Evolutionary conservation across 2,113 vertebrate species (phyloP).

Genomic region (Melanerpes aurifrons): DNA sequence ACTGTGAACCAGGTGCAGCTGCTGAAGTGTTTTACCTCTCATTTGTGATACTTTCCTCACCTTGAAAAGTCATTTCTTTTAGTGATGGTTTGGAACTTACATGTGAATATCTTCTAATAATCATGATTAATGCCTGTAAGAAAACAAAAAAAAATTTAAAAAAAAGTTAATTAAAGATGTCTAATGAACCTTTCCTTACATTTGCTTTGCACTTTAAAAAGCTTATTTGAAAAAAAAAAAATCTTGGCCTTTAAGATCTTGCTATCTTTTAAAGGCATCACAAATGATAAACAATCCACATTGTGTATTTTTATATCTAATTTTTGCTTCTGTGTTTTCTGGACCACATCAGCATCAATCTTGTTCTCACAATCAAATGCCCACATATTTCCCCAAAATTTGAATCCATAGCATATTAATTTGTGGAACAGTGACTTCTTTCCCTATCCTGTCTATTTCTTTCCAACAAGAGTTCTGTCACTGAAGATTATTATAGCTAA

Average conservation of each 20-base stretch:
- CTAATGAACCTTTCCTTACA: neutral
- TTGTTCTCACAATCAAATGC: neutral
- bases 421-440: neutral
- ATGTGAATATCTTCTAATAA: neutral
- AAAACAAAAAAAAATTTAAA: neutral
- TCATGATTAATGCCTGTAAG: rapidly evolving
- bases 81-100: rapidly evolving
- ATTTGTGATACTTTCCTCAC: neutral
- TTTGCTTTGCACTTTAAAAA: neutral
- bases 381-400: neutral
- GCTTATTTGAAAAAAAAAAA: neutral
- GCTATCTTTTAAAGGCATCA: neutral
- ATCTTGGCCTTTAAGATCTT: neutral
- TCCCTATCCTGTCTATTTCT: neutral
- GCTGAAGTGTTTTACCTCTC: rapidly evolving
- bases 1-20: rapidly evolving
- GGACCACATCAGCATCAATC: neutral
- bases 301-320: rapidly evolving
- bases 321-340: neutral
- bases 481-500: neutral
- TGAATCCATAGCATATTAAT: neutral
- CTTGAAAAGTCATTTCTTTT: rapidly evolving
- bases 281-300: neutral
- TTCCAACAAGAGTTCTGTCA: neutral
- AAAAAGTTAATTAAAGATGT: neutral